These are phyloP conservation scores for Toxostoma redivivum DNA, from an alignment of 2,113 vertebrate genomes.

Conservation along the genomic window DNA sequence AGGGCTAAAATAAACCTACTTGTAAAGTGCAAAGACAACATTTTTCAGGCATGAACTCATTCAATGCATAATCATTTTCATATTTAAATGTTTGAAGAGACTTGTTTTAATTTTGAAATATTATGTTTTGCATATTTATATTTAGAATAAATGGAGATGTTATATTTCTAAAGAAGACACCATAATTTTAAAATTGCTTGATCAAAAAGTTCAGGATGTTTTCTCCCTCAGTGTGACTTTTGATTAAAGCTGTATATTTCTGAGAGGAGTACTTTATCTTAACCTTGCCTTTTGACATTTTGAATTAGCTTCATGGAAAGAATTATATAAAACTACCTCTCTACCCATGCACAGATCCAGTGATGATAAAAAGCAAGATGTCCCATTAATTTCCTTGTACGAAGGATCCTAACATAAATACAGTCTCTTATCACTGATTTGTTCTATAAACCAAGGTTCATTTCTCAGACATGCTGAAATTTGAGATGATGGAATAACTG, in stretches of 20 bases:
- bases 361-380: not conserved
- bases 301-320: not conserved
- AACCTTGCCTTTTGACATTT: conserved; percentile 14
- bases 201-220: conserved; percentile 5
- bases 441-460: not conserved
- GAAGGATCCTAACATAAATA: not conserved
- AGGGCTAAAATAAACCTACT: conserved; percentile 5
- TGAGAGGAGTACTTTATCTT: not conserved
- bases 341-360: not conserved
- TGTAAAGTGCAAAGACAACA: conserved; percentile 24
- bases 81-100: conserved; percentile 6
- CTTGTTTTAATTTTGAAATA: not conserved
- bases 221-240: not conserved
- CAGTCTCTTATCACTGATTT: not conserved
- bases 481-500: not conserved
- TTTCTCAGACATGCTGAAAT: not conserved
- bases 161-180: not conserved
- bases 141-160: conserved; percentile 10
- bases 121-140: conserved; percentile 26
- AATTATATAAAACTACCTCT: not conserved
- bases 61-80: conserved; percentile 21
- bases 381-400: conserved; percentile 3
- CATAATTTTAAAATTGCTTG: conserved; percentile 17
- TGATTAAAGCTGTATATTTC: not conserved
- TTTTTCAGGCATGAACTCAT: not conserved